Conservation (phyloP, 2,888 invertebrate species). For the Syrista parreyssii region DNA sequence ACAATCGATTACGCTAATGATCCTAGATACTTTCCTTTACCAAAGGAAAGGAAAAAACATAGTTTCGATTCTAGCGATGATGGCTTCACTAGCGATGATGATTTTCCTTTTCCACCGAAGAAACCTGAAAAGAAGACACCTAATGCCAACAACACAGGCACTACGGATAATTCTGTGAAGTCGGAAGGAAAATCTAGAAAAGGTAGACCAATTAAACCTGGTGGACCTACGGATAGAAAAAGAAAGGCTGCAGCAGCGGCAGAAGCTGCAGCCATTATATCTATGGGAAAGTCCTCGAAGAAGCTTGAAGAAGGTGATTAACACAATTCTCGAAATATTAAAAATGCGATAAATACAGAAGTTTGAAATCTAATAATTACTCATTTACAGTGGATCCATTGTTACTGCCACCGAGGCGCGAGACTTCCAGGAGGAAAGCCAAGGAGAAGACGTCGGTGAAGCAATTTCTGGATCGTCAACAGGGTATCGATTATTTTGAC, state of each 20-base stretch:
- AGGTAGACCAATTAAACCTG: constrained; percentile 66
- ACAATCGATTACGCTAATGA: constrained; percentile 71
- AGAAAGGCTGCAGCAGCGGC: constrained; percentile 62
- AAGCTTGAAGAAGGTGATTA: constrained; percentile 68
- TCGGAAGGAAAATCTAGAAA: constrained; percentile 58
- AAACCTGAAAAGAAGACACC: constrained; percentile 50
- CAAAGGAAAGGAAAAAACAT: constrained; percentile 78
- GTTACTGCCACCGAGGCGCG: constrained; percentile 68
- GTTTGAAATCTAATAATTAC: background rate
- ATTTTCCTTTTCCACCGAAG: constrained; percentile 59
- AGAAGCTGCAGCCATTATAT: constrained; percentile 31
- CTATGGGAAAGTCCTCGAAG: constrained; percentile 65
- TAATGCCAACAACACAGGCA: constrained; percentile 12
- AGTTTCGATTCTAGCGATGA: constrained; percentile 76
- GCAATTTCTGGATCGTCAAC: constrained; percentile 66
- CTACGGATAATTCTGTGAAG: constrained; percentile 32
- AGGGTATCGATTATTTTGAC: constrained; percentile 57
- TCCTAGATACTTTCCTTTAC: constrained; percentile 78
- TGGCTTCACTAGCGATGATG: constrained; percentile 71
- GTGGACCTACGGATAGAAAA: constrained; percentile 63
- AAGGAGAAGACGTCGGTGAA: constrained; percentile 73
- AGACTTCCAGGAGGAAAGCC: constrained; percentile 74
- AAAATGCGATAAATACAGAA: background rate
- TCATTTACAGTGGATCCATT: constrained; percentile 57
- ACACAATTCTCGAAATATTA: background rate